These are phyloP conservation scores for Narcine bancroftii DNA, from an alignment of 2,113 vertebrate genomes.

Conservation along the genomic window DNA sequence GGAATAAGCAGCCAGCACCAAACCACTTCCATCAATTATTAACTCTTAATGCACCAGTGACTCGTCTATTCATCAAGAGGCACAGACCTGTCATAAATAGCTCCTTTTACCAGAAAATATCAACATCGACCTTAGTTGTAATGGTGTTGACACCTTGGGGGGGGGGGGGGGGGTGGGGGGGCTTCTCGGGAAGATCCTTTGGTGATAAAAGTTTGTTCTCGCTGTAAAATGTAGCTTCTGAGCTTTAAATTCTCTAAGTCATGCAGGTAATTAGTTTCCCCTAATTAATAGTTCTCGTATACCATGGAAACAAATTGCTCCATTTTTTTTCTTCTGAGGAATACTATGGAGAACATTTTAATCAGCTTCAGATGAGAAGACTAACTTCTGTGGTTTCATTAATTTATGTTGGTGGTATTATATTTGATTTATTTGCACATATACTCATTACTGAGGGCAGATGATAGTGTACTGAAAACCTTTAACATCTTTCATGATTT, in stretches of 20 bases:
- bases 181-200: background rate
- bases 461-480: background rate
- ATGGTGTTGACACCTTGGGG: background rate
- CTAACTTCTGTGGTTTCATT: background rate
- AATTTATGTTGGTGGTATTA: background rate
- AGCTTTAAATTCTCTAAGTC: background rate
- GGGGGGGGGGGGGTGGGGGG: too few species aligned
- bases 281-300: background rate
- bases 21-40: constrained; percentile 22
- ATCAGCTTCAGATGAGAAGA: background rate
- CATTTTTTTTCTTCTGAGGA: background rate
- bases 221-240: background rate
- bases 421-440: background rate
- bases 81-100: background rate
- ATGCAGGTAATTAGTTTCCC: constrained; percentile 11
- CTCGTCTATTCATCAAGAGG: background rate
- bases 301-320: background rate
- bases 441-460: background rate
- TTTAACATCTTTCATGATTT: background rate
- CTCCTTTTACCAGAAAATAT: background rate
- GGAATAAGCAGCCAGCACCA: background rate
- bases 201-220: constrained; percentile 4
- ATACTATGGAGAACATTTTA: background rate
- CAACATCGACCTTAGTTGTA: background rate
- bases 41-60: constrained; percentile 23